Conservation (phyloP, 2,113 vertebrate species). For the Varanus komodoensis region DNA sequence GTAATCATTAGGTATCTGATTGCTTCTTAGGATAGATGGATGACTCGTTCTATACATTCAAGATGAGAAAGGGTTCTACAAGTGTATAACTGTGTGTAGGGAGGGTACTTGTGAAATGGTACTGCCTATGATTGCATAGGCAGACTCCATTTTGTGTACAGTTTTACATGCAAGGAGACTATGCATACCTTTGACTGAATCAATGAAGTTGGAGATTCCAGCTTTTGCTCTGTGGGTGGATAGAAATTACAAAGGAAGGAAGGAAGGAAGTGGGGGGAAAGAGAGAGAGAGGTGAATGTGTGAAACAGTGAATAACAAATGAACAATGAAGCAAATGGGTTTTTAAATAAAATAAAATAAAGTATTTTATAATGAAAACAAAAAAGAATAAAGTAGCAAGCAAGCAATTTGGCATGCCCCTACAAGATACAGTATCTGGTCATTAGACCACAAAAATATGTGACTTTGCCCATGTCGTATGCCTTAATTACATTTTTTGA, state of each 20-base stretch:
- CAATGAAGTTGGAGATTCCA: no score
- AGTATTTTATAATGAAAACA: background rate
- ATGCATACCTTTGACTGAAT: no score
- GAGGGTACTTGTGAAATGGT: background rate
- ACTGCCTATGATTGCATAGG: no score
- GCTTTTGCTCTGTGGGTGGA: no score
- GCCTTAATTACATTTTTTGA: background rate
- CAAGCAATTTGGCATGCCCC: background rate
- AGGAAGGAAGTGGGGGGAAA: no score
- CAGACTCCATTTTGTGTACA: no score
- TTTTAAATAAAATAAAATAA: background rate
- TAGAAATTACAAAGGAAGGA: no score
- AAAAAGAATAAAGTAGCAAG: background rate
- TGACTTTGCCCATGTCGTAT: background rate
- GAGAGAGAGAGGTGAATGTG: no score
- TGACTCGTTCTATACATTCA: background rate
- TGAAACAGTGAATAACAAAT: background rate
- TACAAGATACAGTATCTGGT: background rate
- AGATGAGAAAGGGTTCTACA: background rate
- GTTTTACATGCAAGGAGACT: no score
- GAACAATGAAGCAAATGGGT: background rate
- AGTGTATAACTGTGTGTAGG: background rate
- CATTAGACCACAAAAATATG: background rate
- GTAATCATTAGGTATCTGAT: conserved; percentile 28
- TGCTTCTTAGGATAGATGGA: conserved; percentile 29